Conservation (phyloP, 2,113 vertebrate genomes). For the Ginglymostoma cirratum region DNA sequence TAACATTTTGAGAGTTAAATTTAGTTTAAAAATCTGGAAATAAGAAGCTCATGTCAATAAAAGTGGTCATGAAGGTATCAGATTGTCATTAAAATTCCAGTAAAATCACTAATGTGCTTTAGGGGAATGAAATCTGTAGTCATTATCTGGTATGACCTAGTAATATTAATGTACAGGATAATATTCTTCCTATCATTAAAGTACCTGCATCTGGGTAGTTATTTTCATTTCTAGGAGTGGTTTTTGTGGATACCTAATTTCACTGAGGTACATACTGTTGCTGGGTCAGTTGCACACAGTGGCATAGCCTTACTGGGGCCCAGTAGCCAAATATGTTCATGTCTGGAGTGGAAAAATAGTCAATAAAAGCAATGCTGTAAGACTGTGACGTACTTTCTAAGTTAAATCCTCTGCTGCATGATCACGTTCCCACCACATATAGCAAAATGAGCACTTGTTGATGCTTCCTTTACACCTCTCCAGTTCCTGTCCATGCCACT, state of each 20-base stretch:
- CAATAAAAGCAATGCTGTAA: not conserved
- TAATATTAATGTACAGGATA: not conserved
- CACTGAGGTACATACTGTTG: not conserved
- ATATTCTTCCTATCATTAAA: not conserved
- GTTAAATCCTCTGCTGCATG: not conserved
- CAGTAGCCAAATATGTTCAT: not conserved
- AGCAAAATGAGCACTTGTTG: not conserved
- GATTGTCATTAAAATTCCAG: not conserved
- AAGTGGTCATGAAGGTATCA: not conserved
- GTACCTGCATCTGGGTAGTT: not conserved
- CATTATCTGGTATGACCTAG: not conserved
- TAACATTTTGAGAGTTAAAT: not conserved
- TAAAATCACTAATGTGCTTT: not conserved
- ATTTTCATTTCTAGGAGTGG: not conserved
- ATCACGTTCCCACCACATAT: not conserved
- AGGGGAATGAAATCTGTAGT: not conserved
- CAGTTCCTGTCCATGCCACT: not conserved
- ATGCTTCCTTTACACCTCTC: not conserved
- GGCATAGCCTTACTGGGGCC: not conserved
- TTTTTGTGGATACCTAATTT: not conserved
- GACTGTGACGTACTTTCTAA: not conserved
- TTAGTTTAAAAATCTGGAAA: not conserved
- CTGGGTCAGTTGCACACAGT: not conserved
- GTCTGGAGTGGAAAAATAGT: not conserved
- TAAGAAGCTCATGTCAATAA: not conserved